Conservation (phyloP, 2,797 vertebrate species). For the Arrhamphus sclerolepis region DNA sequence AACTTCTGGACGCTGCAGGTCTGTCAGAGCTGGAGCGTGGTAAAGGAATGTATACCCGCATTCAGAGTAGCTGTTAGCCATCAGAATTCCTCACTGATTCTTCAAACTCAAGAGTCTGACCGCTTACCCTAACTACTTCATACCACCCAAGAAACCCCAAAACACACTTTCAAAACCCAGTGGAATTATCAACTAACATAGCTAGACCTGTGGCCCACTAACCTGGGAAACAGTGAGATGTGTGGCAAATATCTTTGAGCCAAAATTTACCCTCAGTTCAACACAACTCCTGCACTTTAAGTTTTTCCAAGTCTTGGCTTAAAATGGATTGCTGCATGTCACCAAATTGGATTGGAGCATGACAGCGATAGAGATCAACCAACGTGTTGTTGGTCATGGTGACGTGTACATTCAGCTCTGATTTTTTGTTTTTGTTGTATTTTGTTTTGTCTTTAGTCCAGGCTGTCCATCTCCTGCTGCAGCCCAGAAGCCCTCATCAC, state of each 20-base stretch:
- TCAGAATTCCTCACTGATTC: too few species aligned
- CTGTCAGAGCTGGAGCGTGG: slow-evolving; percentile 1
- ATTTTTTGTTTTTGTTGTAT: slow-evolving; percentile 68
- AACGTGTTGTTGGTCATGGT: slow-evolving; percentile 14
- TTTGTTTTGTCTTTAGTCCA: slow-evolving; percentile 68
- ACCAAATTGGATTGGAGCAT: slow-evolving; percentile 30
- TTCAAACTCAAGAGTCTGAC: too few species aligned
- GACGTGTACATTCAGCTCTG: slow-evolving; percentile 34
- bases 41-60: background rate
- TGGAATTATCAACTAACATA: background rate
- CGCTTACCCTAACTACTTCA: too few species aligned
- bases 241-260: background rate
- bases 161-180: too few species aligned
- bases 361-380: slow-evolving; percentile 9
- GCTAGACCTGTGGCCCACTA: slow-evolving; percentile 1
- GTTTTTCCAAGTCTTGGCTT: slow-evolving; percentile 7
- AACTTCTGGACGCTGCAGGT: background rate
- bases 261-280: too few species aligned
- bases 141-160: too few species aligned
- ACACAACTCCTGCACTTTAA: too few species aligned
- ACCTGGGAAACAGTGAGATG: background rate
- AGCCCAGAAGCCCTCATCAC: slow-evolving; percentile 32
- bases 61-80: too few species aligned
- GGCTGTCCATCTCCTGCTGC: slow-evolving; percentile 22
- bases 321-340: slow-evolving; percentile 7